Percentiles rank a stretch among this genome's conserved stretches.
Conservation (phyloP, 2,888 invertebrate genomes). For the Brachyptera putata region DNA sequence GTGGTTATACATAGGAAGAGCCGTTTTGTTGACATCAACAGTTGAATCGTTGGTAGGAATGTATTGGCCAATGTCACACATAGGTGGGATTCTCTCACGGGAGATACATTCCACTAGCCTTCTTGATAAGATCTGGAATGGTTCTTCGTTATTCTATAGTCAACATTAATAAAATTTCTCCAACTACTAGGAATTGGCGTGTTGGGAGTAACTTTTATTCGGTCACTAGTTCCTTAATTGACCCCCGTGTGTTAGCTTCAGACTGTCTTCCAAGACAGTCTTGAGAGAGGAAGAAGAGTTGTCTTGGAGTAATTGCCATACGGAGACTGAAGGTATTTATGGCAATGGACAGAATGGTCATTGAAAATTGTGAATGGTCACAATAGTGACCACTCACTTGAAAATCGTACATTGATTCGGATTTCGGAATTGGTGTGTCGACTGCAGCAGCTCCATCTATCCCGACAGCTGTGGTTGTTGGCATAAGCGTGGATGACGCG, state of each 20-base stretch:
- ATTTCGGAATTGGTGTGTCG: not conserved
- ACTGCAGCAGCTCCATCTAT: not conserved
- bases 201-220: no score
- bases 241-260: constrained; percentile 15
- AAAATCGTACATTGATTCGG: not conserved
- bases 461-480: not conserved
- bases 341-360: not conserved
- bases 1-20: constrained; percentile 4
- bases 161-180: not conserved
- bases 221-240: constrained; percentile 27
- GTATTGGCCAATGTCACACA: not conserved
- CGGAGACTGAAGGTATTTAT: not conserved
- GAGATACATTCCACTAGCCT: no score
- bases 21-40: not conserved
- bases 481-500: no score
- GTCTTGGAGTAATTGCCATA: constrained; percentile 13
- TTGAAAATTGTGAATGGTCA: no score
- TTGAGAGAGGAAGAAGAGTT: constrained; percentile 24
- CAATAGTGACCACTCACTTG: no score
- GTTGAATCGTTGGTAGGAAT: not conserved
- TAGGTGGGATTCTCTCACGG: not conserved
- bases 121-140: no score
- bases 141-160: not conserved
- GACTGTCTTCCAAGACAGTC: constrained; percentile 21
- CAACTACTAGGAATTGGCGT: not conserved